Evolutionary conservation across 2,113 vertebrate species (phyloP), one percentile per base, ranked within the genome.

Genomic region (Centropus bengalensis): DNA sequence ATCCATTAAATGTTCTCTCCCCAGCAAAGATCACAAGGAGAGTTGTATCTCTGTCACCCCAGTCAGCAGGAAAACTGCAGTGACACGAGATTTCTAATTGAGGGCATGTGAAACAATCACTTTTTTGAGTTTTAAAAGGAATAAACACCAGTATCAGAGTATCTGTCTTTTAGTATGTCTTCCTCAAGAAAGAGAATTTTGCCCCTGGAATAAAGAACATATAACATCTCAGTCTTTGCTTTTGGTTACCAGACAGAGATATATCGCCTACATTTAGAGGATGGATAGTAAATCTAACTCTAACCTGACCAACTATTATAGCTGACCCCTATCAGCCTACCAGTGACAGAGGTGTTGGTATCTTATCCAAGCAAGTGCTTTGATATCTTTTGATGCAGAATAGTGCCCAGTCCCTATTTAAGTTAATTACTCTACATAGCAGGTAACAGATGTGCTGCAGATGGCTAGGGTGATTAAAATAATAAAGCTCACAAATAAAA

Each of bases 401-500:
- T 91, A 76, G 66, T 78, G 82, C 47, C 12, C 60, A 60, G 71
- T 86, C 87, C 68, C 86, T 74, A 67, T 88, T 94, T 93, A 86
- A 92, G 85, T 91, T 97, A 96, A 96, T 96, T 95, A 91, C 91
- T 71, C 27, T 78, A 59, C 70, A 70, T 66, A 83, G 60, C 47
- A 80, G 93, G 87, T 92, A 93, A 86, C 95, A 97, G 96, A 96
- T 96, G 93, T 94, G 79, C 73, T 90, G 38, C 93, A 95, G 94
- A 96, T 95, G 91, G 94, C 68, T 89, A 71, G 75, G 38, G 33
- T 83, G 79, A 93, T 96, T 88, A 95, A 91, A 91, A 88, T 60
- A 80, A 80, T 89, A 92, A 91, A 80, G 14, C 54, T 81, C 59
- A 64, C 86, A 91, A 86, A 89, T 76, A 74, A 88, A 74, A 67